A percentile compares a stretch with the other conserved stretches of the same genome.
Evolutionary conservation across 1,140 invertebrate species (phyloP).

Genomic region (Solenopsis fugax): DNA sequence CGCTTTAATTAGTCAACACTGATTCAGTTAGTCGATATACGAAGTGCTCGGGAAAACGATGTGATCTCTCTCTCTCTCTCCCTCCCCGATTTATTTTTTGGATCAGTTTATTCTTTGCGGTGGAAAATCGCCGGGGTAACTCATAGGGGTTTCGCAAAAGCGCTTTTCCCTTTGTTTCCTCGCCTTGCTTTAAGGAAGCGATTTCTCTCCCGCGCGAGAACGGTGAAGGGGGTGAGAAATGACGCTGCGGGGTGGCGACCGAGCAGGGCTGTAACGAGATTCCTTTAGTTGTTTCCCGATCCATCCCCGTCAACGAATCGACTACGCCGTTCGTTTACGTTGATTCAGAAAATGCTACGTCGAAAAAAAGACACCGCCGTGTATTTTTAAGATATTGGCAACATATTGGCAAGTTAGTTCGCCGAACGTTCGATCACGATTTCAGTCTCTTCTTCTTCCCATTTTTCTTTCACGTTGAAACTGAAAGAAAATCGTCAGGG

Average conservation of each 20-base stretch:
- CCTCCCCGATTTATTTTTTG: neutral
- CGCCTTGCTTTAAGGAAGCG: constrained; percentile 6
- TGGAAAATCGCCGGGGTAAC: neutral
- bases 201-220: constrained; percentile 31
- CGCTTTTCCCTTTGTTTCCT: constrained; percentile 17
- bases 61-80: too few species aligned
- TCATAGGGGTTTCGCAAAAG: neutral
- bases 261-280: constrained; percentile 43
- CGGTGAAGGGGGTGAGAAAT: neutral
- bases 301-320: constrained; percentile 23
- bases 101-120: neutral
- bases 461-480: neutral
- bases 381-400: neutral
- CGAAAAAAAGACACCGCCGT: neutral
- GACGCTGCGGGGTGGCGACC: neutral
- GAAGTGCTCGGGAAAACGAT: neutral
- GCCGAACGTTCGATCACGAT: neutral
- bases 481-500: neutral
- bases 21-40: constrained; percentile 13
- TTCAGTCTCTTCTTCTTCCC: neutral
- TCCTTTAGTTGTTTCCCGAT: constrained; percentile 25
- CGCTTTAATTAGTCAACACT: constrained; percentile 24
- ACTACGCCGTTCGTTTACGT: constrained; percentile 8
- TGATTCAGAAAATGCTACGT: neutral
- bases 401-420: constrained; percentile 7